Evolutionary conservation across 2,797 vertebrate genomes (phyloP).

Genomic region (Sebastes steindachneri): DNA sequence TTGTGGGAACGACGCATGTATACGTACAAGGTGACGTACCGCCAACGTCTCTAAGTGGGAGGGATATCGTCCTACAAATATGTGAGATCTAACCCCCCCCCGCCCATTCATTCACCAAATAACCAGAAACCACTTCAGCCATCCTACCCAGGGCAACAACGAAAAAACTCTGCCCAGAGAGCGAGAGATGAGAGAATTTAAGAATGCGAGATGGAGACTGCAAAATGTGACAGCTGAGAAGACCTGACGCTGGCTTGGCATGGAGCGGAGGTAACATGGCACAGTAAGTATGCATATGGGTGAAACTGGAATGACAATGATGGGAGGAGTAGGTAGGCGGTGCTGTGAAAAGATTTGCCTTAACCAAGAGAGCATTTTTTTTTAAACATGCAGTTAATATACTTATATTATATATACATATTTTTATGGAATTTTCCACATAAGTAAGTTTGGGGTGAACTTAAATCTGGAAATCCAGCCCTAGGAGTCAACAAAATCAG

Average conservation of each 20-base stretch:
- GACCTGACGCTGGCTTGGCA: constrained; percentile 3
- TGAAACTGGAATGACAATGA: constrained; percentile 53
- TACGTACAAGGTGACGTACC: constrained; percentile 82
- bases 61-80: constrained; percentile 84
- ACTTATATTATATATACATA: background rate
- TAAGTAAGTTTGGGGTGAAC: background rate
- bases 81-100: constrained; percentile 52
- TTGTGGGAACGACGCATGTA: constrained; percentile 42
- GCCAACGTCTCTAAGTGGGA: constrained; percentile 83
- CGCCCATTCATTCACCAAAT: constrained; percentile 49
- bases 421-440: background rate
- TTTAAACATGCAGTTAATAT: background rate
- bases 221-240: background rate
- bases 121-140: constrained; percentile 50
- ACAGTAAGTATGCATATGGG: constrained; percentile 61
- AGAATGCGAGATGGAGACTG: background rate
- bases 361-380: background rate
- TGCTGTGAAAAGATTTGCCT: constrained; percentile 16
- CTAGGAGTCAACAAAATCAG: background rate
- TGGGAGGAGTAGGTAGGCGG: constrained; percentile 58
- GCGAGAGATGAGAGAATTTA: background rate
- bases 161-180: background rate
- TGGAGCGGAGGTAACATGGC: constrained; percentile 25
- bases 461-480: background rate
- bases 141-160: constrained; percentile 1